These are phyloP conservation scores for Acanthis flammea DNA, from an alignment of 2,797 vertebrate species.

Conservation along the genomic window DNA sequence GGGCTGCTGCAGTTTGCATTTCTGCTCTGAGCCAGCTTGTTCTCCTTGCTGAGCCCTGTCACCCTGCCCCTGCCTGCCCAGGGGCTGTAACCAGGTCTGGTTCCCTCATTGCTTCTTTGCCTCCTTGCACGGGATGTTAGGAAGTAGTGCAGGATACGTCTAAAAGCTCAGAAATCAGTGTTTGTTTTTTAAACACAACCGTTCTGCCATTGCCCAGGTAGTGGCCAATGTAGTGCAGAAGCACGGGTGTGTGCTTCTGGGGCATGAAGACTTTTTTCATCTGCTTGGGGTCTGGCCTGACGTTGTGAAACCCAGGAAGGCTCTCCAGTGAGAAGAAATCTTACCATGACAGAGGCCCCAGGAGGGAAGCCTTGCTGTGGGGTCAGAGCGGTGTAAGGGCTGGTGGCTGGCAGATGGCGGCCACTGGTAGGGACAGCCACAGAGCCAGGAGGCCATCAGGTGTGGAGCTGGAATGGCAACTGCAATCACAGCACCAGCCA, in stretches of 20 bases:
- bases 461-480: background rate
- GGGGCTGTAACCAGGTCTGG: background rate
- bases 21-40: background rate
- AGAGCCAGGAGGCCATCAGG: background rate
- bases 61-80: accelerated
- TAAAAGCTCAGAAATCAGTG: background rate
- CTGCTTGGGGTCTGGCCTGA: background rate
- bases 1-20: background rate
- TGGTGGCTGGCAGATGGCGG: background rate
- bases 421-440: background rate
- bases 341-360: accelerated
- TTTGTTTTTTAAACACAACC: background rate
- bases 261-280: background rate
- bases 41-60: background rate
- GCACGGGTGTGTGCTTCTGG: background rate
- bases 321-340: background rate
- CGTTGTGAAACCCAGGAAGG: background rate
- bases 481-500: accelerated
- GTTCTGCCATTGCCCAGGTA: background rate
- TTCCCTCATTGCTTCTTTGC: background rate
- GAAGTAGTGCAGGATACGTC: background rate
- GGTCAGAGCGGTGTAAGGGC: background rate
- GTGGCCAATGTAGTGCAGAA: background rate
- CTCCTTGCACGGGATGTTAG: background rate
- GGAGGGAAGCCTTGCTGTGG: background rate